Conservation (phyloP, 2,888 invertebrate species). For the Xestobium rufovillosum region DNA sequence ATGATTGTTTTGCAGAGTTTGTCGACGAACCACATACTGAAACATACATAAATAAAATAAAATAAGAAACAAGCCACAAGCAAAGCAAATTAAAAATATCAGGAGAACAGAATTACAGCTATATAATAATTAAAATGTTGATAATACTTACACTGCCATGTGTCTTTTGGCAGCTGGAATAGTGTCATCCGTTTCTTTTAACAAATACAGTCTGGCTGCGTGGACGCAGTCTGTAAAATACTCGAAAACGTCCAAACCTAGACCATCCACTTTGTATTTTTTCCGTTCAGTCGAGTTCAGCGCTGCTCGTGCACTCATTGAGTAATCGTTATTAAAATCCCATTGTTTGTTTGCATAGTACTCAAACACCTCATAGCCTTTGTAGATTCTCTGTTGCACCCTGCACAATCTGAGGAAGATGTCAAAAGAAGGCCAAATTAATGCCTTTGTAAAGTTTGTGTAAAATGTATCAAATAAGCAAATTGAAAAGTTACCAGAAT, state of each 20-base stretch:
- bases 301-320: conserved; percentile 48
- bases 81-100: conserved; percentile 2
- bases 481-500: too few relatives aligned
- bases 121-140: not conserved
- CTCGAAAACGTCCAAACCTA: conserved; percentile 64
- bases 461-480: conserved; percentile 6
- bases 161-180: conserved; percentile 72
- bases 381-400: conserved; percentile 74
- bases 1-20: conserved; percentile 25
- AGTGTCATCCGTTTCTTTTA: conserved; percentile 76
- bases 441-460: too few relatives aligned
- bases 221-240: conserved; percentile 80
- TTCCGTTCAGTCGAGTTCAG: conserved; percentile 59
- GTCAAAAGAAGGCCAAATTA: conserved; percentile 7
- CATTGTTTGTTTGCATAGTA: conserved; percentile 91
- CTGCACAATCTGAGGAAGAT: conserved; percentile 59
- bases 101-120: too few relatives aligned
- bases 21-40: conserved; percentile 32
- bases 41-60: not conserved
- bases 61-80: not conserved
- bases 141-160: conserved; percentile 62
- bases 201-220: conserved; percentile 69
- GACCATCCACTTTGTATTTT: conserved; percentile 63
- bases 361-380: conserved; percentile 83
- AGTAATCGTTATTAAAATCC: conserved; percentile 72